Conservation (phyloP, 2,888 invertebrate species). For the Bembecia ichneumoniformis region DNA sequence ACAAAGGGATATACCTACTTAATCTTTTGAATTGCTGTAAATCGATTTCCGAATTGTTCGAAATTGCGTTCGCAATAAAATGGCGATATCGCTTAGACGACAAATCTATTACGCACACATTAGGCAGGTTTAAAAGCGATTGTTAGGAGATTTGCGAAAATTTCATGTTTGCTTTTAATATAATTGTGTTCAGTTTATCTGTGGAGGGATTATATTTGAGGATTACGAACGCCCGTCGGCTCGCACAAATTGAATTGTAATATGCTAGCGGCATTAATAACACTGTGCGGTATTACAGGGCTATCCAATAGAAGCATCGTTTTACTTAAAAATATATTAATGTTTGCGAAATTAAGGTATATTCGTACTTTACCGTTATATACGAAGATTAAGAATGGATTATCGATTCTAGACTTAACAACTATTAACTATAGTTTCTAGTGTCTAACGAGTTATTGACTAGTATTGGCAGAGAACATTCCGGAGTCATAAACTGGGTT, state of each 20-base stretch:
- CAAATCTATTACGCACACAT: slow-evolving; percentile 11
- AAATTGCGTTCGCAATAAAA: slow-evolving; percentile 1
- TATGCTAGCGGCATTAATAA: slow-evolving; percentile 66
- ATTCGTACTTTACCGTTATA: too few relatives aligned
- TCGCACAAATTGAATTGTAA: slow-evolving; percentile 69
- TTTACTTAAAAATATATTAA: too few relatives aligned
- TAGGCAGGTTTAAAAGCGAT: slow-evolving; percentile 18
- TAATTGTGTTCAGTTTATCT: slow-evolving; percentile 66
- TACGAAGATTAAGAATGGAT: too few relatives aligned
- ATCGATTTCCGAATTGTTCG: slow-evolving; percentile 1
- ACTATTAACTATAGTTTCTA: too few relatives aligned
- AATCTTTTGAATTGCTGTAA: not conserved
- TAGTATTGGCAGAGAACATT: too few relatives aligned
- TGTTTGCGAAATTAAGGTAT: too few relatives aligned
- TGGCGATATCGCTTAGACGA: slow-evolving; percentile 3
- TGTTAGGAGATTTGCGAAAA: slow-evolving; percentile 48
- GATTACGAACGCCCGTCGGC: slow-evolving; percentile 34
- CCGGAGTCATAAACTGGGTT: too few relatives aligned
- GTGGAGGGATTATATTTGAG: slow-evolving; percentile 45
- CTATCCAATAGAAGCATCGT: not conserved
- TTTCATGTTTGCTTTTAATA: slow-evolving; percentile 67
- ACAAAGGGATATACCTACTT: too few relatives aligned
- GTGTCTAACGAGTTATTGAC: too few relatives aligned
- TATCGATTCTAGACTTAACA: too few relatives aligned
- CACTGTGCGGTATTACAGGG: slow-evolving; percentile 14